These are phyloP conservation scores for Byasa hedistus DNA, from an alignment of 2,888 invertebrate species.

Conservation along the genomic window DNA sequence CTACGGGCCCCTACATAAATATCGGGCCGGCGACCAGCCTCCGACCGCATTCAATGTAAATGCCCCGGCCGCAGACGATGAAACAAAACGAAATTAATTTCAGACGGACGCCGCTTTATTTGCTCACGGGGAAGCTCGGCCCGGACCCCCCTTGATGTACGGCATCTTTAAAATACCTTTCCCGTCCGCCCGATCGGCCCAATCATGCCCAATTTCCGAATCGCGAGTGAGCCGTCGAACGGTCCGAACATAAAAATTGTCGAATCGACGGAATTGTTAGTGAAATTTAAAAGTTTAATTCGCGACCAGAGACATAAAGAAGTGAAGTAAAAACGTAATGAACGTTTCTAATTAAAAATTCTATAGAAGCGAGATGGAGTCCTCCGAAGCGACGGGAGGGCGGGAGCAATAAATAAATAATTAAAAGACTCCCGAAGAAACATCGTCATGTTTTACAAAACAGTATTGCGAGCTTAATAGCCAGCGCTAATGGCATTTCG, in stretches of 20 bases:
- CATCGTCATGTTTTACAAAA: constrained; percentile 50
- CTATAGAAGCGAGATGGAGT: constrained; percentile 46
- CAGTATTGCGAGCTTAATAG: constrained; percentile 65
- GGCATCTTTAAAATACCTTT: constrained; percentile 63
- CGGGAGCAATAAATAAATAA: constrained; percentile 60
- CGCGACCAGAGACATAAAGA: constrained; percentile 26
- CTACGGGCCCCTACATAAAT: constrained; percentile 74
- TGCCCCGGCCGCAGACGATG: constrained; percentile 72
- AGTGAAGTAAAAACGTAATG: constrained; percentile 35
- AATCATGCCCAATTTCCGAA: constrained; percentile 59
- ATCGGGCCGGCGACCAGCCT: constrained; percentile 72
- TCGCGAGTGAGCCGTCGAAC: constrained; percentile 61
- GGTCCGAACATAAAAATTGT: constrained; percentile 50
- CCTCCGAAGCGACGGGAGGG: constrained; percentile 45
- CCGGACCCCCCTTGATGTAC: constrained; percentile 73
- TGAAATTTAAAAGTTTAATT: constrained; percentile 47
- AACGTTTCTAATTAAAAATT: constrained; percentile 44
- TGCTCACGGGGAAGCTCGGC: constrained; percentile 61
- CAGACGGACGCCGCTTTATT: constrained; percentile 72
- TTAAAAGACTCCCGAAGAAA: constrained; percentile 53
- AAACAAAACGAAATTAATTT: constrained; percentile 80
- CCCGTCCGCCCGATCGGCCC: constrained; percentile 56
- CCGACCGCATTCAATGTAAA: constrained; percentile 79
- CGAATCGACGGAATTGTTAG: constrained; percentile 39
- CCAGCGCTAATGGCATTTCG: constrained; percentile 59